These are phyloP conservation scores for Limosa lapponica DNA, from an alignment of 2,797 vertebrate species.

Conservation along the genomic window DNA sequence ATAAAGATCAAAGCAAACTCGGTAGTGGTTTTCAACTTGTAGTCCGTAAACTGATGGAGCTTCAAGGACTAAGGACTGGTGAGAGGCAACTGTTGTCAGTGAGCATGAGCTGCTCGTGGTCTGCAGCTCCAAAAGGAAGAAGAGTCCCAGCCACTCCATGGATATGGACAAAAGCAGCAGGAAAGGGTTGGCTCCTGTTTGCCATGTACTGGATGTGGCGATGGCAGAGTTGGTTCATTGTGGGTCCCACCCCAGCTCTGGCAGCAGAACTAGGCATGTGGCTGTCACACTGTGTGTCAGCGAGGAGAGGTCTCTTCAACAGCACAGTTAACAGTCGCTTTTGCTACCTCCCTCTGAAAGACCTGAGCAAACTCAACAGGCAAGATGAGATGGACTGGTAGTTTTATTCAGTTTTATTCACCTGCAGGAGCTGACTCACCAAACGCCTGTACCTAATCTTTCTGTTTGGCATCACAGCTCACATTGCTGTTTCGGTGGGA, in stretches of 20 bases:
- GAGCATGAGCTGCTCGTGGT: background rate
- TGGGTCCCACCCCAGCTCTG: background rate
- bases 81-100: background rate
- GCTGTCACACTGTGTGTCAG: background rate
- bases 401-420: background rate
- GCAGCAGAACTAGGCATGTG: background rate
- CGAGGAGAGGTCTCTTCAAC: background rate
- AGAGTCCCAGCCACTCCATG: background rate
- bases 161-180: background rate
- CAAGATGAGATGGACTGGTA: background rate
- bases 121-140: background rate
- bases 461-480: background rate
- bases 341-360: background rate
- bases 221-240: background rate
- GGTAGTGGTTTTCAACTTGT: background rate
- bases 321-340: fast-evolving
- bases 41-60: background rate
- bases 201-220: fast-evolving
- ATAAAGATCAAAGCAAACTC: background rate
- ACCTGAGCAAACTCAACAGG: background rate
- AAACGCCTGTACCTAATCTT: background rate
- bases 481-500: background rate
- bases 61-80: background rate
- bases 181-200: background rate
- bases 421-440: background rate